Conservation (phyloP, 1,140 invertebrate genomes). For the Eumaeus atala region DNA sequence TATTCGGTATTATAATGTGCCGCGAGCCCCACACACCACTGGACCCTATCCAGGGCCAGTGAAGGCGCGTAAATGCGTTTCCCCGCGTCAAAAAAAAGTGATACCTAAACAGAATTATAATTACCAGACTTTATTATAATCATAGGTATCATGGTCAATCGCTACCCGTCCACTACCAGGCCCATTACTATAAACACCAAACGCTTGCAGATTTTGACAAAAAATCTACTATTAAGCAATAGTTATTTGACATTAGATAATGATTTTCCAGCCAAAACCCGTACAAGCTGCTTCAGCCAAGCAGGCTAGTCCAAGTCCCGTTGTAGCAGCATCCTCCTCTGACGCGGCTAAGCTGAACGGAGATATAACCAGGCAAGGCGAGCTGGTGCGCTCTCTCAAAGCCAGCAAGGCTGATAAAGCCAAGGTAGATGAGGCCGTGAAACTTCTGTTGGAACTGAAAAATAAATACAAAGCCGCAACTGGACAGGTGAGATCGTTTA, state of each 20-base stretch:
- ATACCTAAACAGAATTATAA: too few relatives aligned
- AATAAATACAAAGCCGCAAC: conserved; percentile 84
- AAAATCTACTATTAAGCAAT: background rate
- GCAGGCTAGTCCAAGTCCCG: too few relatives aligned
- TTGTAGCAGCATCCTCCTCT: conserved; percentile 10
- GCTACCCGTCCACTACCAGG: too few relatives aligned
- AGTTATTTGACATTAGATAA: background rate
- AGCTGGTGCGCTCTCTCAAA: conserved; percentile 82
- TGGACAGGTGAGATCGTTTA: conserved; percentile 61
- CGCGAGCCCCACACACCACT: too few relatives aligned
- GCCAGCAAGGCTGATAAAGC: conserved; percentile 75
- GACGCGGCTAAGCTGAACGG: conserved; percentile 33
- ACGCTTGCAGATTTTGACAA: background rate
- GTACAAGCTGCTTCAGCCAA: conserved; percentile 30
- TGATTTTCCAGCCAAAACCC: conserved; percentile 44
- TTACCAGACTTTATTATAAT: too few relatives aligned
- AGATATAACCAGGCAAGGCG: conserved; percentile 78
- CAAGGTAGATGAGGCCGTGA: conserved; percentile 79
- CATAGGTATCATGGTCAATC: too few relatives aligned
- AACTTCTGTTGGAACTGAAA: conserved; percentile 84
- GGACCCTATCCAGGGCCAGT: too few relatives aligned
- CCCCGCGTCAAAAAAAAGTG: too few relatives aligned
- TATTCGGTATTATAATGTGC: too few relatives aligned
- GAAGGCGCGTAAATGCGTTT: too few relatives aligned
- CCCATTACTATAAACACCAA: too few relatives aligned